phyloP scores from a whole-genome alignment of 2,888 invertebrate species.

The Pammene aurita region DNA sequence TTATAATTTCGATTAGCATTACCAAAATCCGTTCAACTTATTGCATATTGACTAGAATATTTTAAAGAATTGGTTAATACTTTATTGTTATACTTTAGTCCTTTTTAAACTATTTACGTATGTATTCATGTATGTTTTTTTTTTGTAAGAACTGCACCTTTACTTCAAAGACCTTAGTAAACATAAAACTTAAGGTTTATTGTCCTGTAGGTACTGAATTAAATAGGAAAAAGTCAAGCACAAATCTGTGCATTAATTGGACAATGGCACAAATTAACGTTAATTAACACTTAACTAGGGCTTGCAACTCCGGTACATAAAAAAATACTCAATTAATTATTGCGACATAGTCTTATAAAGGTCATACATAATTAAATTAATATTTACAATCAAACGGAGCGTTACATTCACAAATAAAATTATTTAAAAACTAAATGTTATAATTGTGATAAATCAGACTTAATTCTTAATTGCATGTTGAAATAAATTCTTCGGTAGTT shows the following conservation, averaged over 20 bases:
- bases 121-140: slow-evolving; percentile 3
- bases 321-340: slow-evolving; percentile 3
- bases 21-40: slow-evolving; percentile 38
- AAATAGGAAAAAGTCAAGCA: neutral
- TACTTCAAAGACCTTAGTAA: slow-evolving; percentile 18
- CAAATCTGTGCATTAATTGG: neutral
- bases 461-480: slow-evolving; percentile 16
- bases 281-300: neutral
- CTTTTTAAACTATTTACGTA: slow-evolving; percentile 35
- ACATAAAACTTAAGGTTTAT: slow-evolving; percentile 1
- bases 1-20: slow-evolving; percentile 46
- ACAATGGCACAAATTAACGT: slow-evolving; percentile 8
- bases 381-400: slow-evolving; percentile 7
- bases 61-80: slow-evolving; percentile 38
- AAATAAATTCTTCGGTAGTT: slow-evolving; percentile 22
- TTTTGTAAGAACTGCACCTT: slow-evolving; percentile 15
- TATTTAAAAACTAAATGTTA: neutral
- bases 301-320: no score
- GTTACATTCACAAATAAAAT: slow-evolving; percentile 5
- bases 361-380: slow-evolving; percentile 1
- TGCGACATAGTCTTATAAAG: slow-evolving; percentile 1
- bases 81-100: slow-evolving; percentile 30
- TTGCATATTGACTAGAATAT: slow-evolving; percentile 52
- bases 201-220: slow-evolving; percentile 15
- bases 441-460: slow-evolving; percentile 25